A percentile compares a stretch with the other conserved stretches of the same genome.
phyloP scores from a whole-genome alignment of 2,113 vertebrate species.

The Aptenodytes patagonicus region DNA sequence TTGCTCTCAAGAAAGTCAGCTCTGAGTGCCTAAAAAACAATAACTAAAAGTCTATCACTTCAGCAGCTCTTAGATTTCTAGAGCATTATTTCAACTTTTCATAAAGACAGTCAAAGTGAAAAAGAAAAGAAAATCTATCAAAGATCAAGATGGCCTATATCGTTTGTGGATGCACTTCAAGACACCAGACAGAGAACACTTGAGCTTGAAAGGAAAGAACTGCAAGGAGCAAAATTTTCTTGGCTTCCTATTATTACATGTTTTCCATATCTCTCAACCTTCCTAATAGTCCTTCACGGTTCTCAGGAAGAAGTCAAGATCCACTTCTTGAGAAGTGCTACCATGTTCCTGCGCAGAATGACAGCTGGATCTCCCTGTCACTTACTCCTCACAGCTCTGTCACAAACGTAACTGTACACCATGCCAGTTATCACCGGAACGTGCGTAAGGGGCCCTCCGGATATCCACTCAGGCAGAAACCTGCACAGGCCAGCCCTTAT shows the following conservation, averaged over 20 bases:
- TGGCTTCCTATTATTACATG: neutral
- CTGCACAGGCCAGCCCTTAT: accelerated
- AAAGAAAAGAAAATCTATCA: neutral
- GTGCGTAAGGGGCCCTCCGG: accelerated
- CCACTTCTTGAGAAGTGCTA: neutral
- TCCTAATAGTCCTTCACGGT: neutral
- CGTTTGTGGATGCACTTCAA: neutral
- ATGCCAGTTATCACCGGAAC: accelerated
- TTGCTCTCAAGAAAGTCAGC: neutral
- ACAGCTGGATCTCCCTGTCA: neutral
- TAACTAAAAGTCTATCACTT: neutral
- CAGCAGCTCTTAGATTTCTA: neutral
- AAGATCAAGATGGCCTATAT: neutral
- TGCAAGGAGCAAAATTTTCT: neutral
- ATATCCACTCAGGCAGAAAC: neutral
- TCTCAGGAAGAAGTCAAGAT: neutral
- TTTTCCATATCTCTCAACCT: neutral
- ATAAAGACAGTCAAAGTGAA: neutral
- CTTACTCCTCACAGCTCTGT: neutral
- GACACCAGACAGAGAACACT: neutral
- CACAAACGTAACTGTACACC: accelerated
- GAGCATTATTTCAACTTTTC: neutral
- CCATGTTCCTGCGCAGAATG: neutral
- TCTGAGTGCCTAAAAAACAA: neutral
- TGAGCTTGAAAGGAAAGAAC: neutral